Conservation (phyloP, 2,888 invertebrate species). For the Bembecia ichneumoniformis region DNA sequence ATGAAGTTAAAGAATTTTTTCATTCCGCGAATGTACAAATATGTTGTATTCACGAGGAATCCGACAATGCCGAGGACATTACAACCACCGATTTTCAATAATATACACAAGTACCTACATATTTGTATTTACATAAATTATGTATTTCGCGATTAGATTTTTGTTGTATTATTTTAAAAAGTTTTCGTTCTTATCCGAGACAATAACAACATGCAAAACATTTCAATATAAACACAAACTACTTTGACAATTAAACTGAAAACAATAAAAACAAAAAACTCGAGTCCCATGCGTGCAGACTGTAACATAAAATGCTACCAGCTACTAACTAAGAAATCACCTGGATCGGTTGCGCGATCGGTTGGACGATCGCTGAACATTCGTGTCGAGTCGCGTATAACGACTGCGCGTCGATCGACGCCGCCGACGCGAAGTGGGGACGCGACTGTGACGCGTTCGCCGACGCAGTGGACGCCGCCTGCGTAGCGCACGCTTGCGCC, state of each 20-base stretch:
- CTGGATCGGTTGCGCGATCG: conserved; percentile 17
- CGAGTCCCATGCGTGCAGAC: conserved; percentile 12
- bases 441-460: conserved; percentile 6
- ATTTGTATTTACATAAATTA: no score
- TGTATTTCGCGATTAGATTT: no score
- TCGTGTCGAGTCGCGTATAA: conserved; percentile 41
- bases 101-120: no score
- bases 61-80: no score
- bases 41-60: no score
- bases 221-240: background rate
- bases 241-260: conserved; percentile 8
- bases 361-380: conserved; percentile 27
- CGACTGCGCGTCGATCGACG: conserved; percentile 27
- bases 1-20: no score
- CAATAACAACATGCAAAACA: no score
- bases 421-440: conserved; percentile 29
- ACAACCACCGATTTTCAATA: no score
- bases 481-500: conserved; percentile 28
- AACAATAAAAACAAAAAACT: conserved; percentile 12
- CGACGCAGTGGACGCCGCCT: conserved; percentile 21
- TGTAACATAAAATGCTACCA: conserved; percentile 5
- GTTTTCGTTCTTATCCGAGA: no score
- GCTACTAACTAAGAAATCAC: conserved; percentile 4
- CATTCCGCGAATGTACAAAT: no score
- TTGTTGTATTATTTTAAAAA: no score